Base-by-base conservation (phyloP, 2,888 invertebrate genomes). In the Melieria crassipennis region DNA sequence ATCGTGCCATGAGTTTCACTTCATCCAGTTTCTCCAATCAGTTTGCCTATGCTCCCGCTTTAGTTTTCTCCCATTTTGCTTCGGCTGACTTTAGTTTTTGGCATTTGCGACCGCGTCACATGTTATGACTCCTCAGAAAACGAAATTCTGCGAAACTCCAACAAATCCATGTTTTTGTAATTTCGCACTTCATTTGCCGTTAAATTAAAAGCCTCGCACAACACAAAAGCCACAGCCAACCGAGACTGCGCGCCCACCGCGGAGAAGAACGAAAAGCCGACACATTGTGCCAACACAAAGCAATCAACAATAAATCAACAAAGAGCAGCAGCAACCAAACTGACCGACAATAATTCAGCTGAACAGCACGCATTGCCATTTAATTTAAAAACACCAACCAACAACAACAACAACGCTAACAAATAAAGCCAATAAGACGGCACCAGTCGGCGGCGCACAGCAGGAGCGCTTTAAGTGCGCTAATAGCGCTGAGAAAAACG, bases 141-240 rank as follows among this genome's bases (percentile, higher is more conserved):
- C 30, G 30, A 30, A 30, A 30, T 30, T 30, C 30, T 30, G 30
- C 30, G n/a, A 52, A 52, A 52, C 13, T 52, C 13, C 52, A 52
- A 52, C 52, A 50, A 52, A 43, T 43, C 65, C 50, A 58, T 70
- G 70, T 64, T 72, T 72, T 72, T 64, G 52, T 69, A 74, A 74
- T 71, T 72, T 73, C 75, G 60, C 73, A 75, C 74, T 76, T 76
- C 71, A 75, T 75, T 76, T 69, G 72, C 63, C 70, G 69, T 75
- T 72, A 73, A 76, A 75, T 75, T 71, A 70, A 75, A 75, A 75
- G 57, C 13, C 56, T 50, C 63, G 66, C 42, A 46, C 50, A n/a
- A 63, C 46, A 47, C 4, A 43, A 65, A 16, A 30, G n/a, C 58
- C 60, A 69, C 11, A 50, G 52, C 11, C 52, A 52, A 4, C 52